Evolutionary conservation across 2,888 invertebrate genomes (phyloP), one percentile per base, ranked within the genome.

Genomic region (Macrophya annulata): DNA sequence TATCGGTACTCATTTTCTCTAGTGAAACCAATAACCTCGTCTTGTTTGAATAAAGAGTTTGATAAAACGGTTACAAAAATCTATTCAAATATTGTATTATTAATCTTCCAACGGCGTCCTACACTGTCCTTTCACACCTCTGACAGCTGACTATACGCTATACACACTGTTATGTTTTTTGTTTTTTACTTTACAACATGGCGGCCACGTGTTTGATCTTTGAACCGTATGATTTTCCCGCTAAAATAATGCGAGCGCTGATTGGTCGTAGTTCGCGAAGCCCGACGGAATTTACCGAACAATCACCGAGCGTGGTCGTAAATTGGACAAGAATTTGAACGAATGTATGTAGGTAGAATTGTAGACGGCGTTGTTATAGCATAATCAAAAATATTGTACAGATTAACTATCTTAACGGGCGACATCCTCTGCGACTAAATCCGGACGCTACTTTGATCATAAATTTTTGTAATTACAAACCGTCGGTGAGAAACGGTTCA

Each of bases 401-500:
- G 55, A 77, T 37, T 1, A 55, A 12, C 51, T n/a, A 31, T 77
- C 77, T 77, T 51, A 55, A 77, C n/a, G 12, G 9, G 55, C 6
- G 77, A 55, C 9, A 77, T 55, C 77, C 25, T 55, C 48, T 31
- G 37, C 31, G 51, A 3, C 21, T 37, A 37, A 55, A 77, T 43
- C 8, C 81, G 25, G 81, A 81, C 81, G 81, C 81, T 81, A 45
- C 55, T 55, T 4, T 2, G 21, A 55, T 48, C 48, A 21, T 48
- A 76, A 79, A 81, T 43, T 65, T 81, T 83, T n/a, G 83, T 83
- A 83, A 83, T 83, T 83, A 83, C 83, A 68, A 83, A 83, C 83
- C 68, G 68, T 83, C 68, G 62, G 9, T 17, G 31, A 37, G 17
- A 17, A 71, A 25, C 81, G 81, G 81, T 81, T 37, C 21, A 6